Percentiles rank a stretch among this genome's conserved stretches.
Conservation (phyloP, 2,113 vertebrate genomes). For the Etheostoma cragini region DNA sequence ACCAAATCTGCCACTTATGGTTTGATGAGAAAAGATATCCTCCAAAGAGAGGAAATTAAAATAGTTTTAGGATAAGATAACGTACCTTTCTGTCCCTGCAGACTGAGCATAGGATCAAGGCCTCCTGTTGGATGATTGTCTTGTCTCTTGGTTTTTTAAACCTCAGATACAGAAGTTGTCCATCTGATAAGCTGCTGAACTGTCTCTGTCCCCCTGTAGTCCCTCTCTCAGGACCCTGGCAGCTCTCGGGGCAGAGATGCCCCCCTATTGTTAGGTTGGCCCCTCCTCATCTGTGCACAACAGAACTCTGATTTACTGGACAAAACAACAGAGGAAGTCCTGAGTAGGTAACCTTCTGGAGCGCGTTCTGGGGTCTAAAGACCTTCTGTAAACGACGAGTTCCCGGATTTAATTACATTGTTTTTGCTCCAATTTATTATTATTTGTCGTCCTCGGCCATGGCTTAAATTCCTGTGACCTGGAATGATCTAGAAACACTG, state of each 20-base stretch:
- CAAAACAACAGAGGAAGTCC: conserved; percentile 2
- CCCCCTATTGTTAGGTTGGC: conserved; percentile 55
- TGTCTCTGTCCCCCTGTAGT: background rate
- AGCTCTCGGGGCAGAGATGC: conserved; percentile 34
- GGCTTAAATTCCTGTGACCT: no score
- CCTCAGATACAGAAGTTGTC: conserved; percentile 13
- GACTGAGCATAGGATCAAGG: background rate
- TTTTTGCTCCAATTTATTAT: no score
- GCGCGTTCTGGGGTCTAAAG: background rate
- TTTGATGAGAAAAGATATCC: background rate
- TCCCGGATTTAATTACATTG: background rate
- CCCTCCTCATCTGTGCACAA: conserved; percentile 63
- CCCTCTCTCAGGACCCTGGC: conserved; percentile 12
- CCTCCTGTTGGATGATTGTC: background rate
- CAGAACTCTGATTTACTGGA: conserved; percentile 25
- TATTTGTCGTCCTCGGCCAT: no score
- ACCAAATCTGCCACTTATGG: background rate
- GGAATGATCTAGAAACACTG: no score
- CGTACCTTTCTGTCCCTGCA: conserved; percentile 41
- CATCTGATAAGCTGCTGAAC: conserved; percentile 15
- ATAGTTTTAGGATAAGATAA: background rate
- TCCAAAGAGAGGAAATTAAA: background rate
- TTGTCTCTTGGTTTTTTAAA: conserved; percentile 1
- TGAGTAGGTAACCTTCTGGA: background rate
- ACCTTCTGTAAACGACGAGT: background rate